Evolutionary conservation across 2,888 invertebrate genomes (phyloP).

Genomic region (Malthinus flaveolus): DNA sequence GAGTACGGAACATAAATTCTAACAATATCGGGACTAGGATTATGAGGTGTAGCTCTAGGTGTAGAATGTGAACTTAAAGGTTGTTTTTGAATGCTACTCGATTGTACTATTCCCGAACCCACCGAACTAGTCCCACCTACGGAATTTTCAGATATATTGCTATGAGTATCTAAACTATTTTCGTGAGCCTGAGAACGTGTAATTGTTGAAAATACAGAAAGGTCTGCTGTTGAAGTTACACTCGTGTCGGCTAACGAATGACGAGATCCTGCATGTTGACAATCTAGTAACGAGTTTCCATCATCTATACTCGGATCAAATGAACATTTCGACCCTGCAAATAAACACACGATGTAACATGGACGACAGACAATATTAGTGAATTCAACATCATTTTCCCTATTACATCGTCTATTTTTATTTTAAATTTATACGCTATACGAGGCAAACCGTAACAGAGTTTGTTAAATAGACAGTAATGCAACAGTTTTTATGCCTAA

Average conservation of each 20-base stretch:
- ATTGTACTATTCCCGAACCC: constrained; percentile 51
- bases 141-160: constrained; percentile 74
- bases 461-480: too few relatives aligned
- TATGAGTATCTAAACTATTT: constrained; percentile 76
- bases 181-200: constrained; percentile 74
- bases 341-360: background rate
- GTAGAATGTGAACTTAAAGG: constrained; percentile 62
- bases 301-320: constrained; percentile 69
- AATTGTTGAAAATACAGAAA: constrained; percentile 76
- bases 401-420: too few relatives aligned
- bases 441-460: too few relatives aligned
- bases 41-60: constrained; percentile 68
- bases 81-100: constrained; percentile 55
- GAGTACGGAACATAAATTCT: constrained; percentile 80
- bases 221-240: constrained; percentile 81
- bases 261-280: constrained; percentile 68
- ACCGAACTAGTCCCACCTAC: constrained; percentile 60
- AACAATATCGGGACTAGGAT: constrained; percentile 72
- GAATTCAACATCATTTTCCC: background rate
- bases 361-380: too few relatives aligned
- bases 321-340: constrained; percentile 65
- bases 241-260: constrained; percentile 82
- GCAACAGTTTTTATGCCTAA: too few relatives aligned
- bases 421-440: background rate
- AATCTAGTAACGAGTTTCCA: constrained; percentile 66